Base-by-base conservation (phyloP, 2,113 vertebrate genomes). In the Centropristis striata region DNA sequence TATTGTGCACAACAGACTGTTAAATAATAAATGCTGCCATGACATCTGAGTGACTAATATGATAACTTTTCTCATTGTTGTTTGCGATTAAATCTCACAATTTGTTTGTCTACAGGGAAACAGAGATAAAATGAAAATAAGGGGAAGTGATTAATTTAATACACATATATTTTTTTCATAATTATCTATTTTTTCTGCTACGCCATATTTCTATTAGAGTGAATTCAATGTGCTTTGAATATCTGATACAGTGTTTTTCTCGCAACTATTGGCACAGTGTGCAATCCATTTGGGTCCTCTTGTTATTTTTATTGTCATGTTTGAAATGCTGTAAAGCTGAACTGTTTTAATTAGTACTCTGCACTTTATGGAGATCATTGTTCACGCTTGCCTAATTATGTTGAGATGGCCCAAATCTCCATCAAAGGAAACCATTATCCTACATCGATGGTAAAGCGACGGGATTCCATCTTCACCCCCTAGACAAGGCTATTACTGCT, bases 321-420 rank as follows among this genome's bases (percentile, higher is more conserved):
- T 92, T 93, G 88, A 93, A 91, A 92, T 80, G 89, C 90, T 89
- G 90, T 92, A 92, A 91, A 89, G 89, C 86, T 91, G 88, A 92
- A 91, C 87, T 90, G 90, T 94, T 94, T 94, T 95, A 95, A 94
- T 95, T 92, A 94, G 91, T 93, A 92, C 86, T 90, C 86, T 85
- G 84, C 90, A 88, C 92, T 92, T 94, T 91, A 92, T 91, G 85
- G 88, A 90, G 92, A 91, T 94, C 92, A 93, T 92, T 93, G 94
- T 93, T 94, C 92, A 92, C 85, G 92, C 92, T 94, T 93, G 91
- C 91, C 90, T 92, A 92, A 93, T 94, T 92, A 94, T 88, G 85
- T 93, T 88, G 90, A 82, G 89, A 93, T 92, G 90, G 90, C 83
- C 86, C 93, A 91, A 92, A 93, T 92, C 91, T 92, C 87, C 90